phyloP scores from a whole-genome alignment of 2,113 vertebrate genomes.

The Vulpes lagopus region DNA sequence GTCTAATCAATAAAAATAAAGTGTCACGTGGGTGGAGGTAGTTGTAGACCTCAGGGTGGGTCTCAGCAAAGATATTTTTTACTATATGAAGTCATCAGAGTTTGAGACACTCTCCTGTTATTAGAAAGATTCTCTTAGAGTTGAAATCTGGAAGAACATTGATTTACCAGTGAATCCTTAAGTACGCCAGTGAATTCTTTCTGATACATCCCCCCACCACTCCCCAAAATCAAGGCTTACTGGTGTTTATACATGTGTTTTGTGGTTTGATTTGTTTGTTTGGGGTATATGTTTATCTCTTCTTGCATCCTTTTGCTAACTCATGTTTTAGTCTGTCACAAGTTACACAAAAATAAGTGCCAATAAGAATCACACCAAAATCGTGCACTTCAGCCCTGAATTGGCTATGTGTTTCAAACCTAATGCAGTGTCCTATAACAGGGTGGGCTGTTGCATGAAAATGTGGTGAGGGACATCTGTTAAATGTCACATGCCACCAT shows the following conservation, averaged over 20 bases:
- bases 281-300: background rate
- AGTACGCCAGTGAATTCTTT: background rate
- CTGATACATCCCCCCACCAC: background rate
- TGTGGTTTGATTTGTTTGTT: background rate
- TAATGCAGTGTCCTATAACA: background rate
- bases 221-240: background rate
- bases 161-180: background rate
- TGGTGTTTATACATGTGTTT: background rate
- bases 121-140: background rate
- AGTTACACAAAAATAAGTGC: constrained; percentile 35
- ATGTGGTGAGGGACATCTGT: background rate
- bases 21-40: background rate
- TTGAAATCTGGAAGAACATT: background rate
- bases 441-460: background rate
- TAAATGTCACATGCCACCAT: constrained; percentile 35
- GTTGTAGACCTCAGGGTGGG: background rate
- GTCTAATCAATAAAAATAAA: constrained; percentile 24
- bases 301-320: background rate
- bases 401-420: background rate
- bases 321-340: constrained; percentile 20
- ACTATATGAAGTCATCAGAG: background rate
- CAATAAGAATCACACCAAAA: background rate
- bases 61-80: background rate
- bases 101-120: background rate
- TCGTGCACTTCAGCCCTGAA: background rate